These are phyloP conservation scores for Drosophila greeni DNA, from an alignment of 2,888 invertebrate genomes.

Conservation along the genomic window DNA sequence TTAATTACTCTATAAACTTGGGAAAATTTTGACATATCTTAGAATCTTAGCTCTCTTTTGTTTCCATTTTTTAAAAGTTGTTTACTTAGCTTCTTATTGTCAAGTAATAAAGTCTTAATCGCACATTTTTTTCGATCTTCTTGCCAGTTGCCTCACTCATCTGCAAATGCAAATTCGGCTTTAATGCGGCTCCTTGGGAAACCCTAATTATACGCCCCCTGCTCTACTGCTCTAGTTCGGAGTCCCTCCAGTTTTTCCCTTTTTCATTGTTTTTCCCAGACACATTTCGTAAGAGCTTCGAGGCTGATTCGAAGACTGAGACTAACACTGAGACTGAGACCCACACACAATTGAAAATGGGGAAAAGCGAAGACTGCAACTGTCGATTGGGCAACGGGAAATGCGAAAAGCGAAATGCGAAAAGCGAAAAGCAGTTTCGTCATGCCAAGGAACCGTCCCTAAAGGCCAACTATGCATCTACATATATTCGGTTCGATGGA, in stretches of 20 bases:
- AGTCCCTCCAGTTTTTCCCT: slow-evolving; percentile 22
- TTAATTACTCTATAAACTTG: not conserved
- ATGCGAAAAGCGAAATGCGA: slow-evolving; percentile 29
- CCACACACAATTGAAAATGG: slow-evolving; percentile 30
- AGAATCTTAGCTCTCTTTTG: not conserved
- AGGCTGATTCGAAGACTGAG: slow-evolving; percentile 32
- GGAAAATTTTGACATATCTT: not conserved
- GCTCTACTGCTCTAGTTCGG: slow-evolving; percentile 51
- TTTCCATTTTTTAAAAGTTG: not conserved
- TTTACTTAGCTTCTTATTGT: not conserved
- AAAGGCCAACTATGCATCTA: slow-evolving; percentile 12
- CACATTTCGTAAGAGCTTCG: slow-evolving; percentile 53
- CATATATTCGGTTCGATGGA: not conserved
- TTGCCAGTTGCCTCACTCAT: slow-evolving; percentile 4
- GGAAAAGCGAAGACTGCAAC: slow-evolving; percentile 18
- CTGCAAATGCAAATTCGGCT: slow-evolving; percentile 41
- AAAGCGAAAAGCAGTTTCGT: slow-evolving; percentile 25
- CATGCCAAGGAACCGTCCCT: slow-evolving; percentile 34
- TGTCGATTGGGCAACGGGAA: slow-evolving; percentile 39
- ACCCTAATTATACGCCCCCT: slow-evolving; percentile 54
- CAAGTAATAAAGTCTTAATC: not conserved
- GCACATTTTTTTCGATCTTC: not conserved
- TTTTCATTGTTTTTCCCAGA: slow-evolving; percentile 48
- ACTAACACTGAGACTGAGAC: slow-evolving; percentile 10
- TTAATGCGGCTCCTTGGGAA: slow-evolving; percentile 63